These are phyloP conservation scores for Zoanthus gigantus DNA, from an alignment of 92 coral and sea anemone genomes.

Conservation along the genomic window DNA sequence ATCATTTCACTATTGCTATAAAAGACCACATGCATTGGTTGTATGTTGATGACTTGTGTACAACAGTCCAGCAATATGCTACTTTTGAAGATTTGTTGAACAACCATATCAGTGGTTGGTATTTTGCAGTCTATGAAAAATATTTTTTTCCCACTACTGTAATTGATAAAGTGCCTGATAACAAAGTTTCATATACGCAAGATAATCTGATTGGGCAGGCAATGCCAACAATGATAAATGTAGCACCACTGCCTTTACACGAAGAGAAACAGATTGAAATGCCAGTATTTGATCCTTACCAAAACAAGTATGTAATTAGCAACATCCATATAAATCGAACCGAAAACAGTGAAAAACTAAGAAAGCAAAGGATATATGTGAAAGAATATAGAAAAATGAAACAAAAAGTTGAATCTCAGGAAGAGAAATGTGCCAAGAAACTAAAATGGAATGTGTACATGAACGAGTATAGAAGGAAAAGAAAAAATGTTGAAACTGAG, in stretches of 20 bases:
- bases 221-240: conserved; percentile 25
- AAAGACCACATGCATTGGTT: conserved; percentile 42
- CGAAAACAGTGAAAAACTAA: conserved; percentile 23
- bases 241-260: conserved; percentile 46
- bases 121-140: conserved; percentile 57
- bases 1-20: conserved; percentile 55
- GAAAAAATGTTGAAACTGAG: conserved; percentile 38
- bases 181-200: conserved; percentile 11
- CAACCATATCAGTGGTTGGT: conserved; percentile 45
- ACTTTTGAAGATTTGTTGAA: conserved; percentile 42
- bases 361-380: conserved; percentile 25
- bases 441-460: conserved; percentile 40
- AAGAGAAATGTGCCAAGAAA: conserved; percentile 38
- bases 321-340: conserved; percentile 24
- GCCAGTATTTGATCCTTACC: conserved; percentile 40
- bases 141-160: neutral
- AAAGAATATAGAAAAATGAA: conserved; percentile 29
- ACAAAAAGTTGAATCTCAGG: conserved; percentile 17
- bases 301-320: conserved; percentile 13
- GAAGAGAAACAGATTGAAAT: conserved; percentile 32
- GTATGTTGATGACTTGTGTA: conserved; percentile 45
- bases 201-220: conserved; percentile 39
- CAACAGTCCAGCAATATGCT: conserved; percentile 29
- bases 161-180: neutral
- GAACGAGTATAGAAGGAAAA: conserved; percentile 37